Evolutionary conservation across 2,888 invertebrate species (phyloP), one percentile per base, ranked within the genome.

Genomic region (Caenorhabditis zanzibari): DNA sequence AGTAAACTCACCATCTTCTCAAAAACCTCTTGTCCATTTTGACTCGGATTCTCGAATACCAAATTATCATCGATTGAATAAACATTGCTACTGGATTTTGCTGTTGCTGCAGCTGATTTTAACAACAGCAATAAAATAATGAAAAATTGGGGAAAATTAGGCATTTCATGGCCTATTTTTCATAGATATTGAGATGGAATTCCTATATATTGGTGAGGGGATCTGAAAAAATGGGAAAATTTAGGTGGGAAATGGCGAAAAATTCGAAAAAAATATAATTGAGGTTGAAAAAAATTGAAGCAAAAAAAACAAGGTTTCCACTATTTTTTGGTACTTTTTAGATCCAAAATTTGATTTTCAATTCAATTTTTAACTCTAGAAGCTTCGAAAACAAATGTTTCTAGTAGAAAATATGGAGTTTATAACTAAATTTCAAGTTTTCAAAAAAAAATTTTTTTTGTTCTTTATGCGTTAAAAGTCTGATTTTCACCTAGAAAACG

Each of bases 1-100:
- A 1, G 14, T 52, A 63, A 71, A 66, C 84, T 66, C 68, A 88
- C 88, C 87, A 88, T 87, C 81, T 86, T 88, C 75, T 88, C 86
- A 66, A 88, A 88, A 52, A 84, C 73, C 54, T 77, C 82, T 16
- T 81, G 84, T 38, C 76, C 73, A 49, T 79, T 79, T 2, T 47
- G 19, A 61, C 85, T 77, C 10, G 87, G 88, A 82, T 88, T 88
- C n/a, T 81, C 80, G 63, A 85, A 88, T 24, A 85, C 83, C 19
- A 75, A 12, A 63, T 75, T 81, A 35, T 80, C 81, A 47, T 81
- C 81, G 56, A 82, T 73, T 35, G 75, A 74, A 52, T 76, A 84
- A 52, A 81, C 76, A 71, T 81, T 79, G 16, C 41, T 47, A 26
- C 52, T 35, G 22, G n/a, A 4, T 6, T 38, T 38, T 19, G 22